Evolutionary conservation across 2,113 vertebrate species (phyloP).

Genomic region (Phalacrocorax brasilianus): DNA sequence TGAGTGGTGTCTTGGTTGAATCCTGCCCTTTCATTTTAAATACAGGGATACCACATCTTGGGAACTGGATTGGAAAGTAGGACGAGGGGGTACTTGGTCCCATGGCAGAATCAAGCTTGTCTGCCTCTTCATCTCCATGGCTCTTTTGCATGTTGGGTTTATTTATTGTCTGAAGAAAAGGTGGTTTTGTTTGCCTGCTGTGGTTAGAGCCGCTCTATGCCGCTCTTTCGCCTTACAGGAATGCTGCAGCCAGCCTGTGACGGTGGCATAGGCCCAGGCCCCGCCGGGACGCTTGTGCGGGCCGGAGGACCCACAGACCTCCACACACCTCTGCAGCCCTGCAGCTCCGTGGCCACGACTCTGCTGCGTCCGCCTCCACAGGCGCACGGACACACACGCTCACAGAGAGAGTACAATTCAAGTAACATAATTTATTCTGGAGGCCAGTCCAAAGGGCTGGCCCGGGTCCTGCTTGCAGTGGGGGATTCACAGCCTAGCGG

Average conservation of each 20-base stretch:
- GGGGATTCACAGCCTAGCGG: fast-evolving
- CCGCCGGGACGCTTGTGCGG: fast-evolving
- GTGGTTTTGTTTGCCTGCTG: neutral
- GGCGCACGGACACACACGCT: fast-evolving
- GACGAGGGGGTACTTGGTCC: fast-evolving
- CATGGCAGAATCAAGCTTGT: neutral
- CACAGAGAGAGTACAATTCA: no score
- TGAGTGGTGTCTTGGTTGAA: neutral
- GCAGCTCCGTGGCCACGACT: fast-evolving
- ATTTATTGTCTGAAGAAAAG: neutral
- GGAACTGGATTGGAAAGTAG: neutral
- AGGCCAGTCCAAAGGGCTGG: neutral
- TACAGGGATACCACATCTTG: neutral
- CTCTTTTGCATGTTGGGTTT: neutral
- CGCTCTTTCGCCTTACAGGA: fast-evolving
- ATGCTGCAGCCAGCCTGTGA: fast-evolving
- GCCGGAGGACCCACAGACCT: fast-evolving
- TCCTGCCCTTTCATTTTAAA: neutral
- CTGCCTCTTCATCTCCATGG: fast-evolving
- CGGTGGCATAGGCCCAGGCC: fast-evolving
- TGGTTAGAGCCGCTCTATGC: neutral
- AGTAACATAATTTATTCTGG: fast-evolving
- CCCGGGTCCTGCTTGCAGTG: fast-evolving
- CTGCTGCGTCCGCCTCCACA: fast-evolving
- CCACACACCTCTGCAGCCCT: neutral